Evolutionary conservation across 2,888 invertebrate species (phyloP).

Genomic region (Dascillus cervinus): DNA sequence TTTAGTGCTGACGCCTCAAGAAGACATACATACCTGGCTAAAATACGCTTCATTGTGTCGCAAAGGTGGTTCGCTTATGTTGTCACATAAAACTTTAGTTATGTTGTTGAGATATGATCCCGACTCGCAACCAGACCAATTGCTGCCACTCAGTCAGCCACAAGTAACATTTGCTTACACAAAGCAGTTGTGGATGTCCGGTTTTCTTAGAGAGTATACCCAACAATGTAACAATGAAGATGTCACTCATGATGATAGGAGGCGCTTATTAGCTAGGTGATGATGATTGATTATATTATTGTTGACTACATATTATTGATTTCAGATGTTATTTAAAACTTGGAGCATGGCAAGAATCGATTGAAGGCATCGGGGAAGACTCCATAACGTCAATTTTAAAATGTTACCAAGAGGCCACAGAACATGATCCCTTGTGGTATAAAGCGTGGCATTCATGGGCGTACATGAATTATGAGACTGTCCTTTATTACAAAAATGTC

Average conservation of each 20-base stretch:
- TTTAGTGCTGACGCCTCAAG: slow-evolving; percentile 83
- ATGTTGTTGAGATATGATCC: slow-evolving; percentile 85
- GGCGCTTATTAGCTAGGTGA: slow-evolving; percentile 55
- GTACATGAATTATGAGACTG: slow-evolving; percentile 95
- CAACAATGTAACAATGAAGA: slow-evolving; percentile 48
- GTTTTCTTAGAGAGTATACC: slow-evolving; percentile 63
- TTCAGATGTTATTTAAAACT: slow-evolving; percentile 77
- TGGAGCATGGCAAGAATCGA: slow-evolving; percentile 89
- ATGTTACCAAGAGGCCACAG: slow-evolving; percentile 77
- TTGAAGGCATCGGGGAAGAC: slow-evolving; percentile 70
- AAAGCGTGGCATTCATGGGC: slow-evolving; percentile 99
- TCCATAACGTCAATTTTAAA: slow-evolving; percentile 69
- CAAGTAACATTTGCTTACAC: slow-evolving; percentile 91
- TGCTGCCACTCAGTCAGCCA: slow-evolving; percentile 70
- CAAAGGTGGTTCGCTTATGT: slow-evolving; percentile 77
- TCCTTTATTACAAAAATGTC: slow-evolving; percentile 52
- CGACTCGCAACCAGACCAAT: slow-evolving; percentile 56
- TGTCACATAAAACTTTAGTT: slow-evolving; percentile 87
- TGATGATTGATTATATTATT: too few species aligned
- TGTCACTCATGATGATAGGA: slow-evolving; percentile 47
- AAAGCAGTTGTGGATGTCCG: slow-evolving; percentile 90
- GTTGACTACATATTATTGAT: slow-evolving; percentile 4
- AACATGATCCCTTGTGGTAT: slow-evolving; percentile 83
- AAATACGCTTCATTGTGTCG: slow-evolving; percentile 95
- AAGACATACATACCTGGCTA: slow-evolving; percentile 94